These are phyloP conservation scores for Tychaedon coryphoeus DNA, from an alignment of 2,113 vertebrate genomes.

Conservation along the genomic window DNA sequence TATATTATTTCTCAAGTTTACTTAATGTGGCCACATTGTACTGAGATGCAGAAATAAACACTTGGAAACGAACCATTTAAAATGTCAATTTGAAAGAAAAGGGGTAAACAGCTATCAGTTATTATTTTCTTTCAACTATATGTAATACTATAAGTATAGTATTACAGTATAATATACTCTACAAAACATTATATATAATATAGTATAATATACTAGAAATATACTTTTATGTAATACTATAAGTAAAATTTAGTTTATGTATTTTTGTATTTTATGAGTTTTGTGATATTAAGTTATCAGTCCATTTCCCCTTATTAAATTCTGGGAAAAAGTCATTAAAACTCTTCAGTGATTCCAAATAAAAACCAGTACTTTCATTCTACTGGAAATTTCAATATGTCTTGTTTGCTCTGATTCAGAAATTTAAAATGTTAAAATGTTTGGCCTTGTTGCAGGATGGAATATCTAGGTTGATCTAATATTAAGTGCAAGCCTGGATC, in stretches of 20 bases:
- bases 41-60: neutral
- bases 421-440: neutral
- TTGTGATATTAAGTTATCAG: neutral
- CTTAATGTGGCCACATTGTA: neutral
- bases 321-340: neutral
- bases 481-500: neutral
- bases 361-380: neutral
- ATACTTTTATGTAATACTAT: neutral
- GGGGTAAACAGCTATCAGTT: neutral
- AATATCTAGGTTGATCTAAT: neutral
- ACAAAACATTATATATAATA: too few species aligned
- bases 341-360: neutral
- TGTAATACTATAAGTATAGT: neutral
- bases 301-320: neutral
- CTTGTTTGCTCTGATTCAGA: neutral
- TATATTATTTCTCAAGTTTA: neutral
- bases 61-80: neutral
- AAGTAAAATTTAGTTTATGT: neutral
- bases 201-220: too few species aligned
- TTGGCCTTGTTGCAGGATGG: neutral
- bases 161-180: too few species aligned
- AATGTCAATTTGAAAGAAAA: neutral
- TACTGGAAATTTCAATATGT: neutral
- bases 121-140: neutral
- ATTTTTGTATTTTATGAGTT: neutral